phyloP scores from a whole-genome alignment of 2,797 vertebrate genomes.

The Phataginus tetradactyla region DNA sequence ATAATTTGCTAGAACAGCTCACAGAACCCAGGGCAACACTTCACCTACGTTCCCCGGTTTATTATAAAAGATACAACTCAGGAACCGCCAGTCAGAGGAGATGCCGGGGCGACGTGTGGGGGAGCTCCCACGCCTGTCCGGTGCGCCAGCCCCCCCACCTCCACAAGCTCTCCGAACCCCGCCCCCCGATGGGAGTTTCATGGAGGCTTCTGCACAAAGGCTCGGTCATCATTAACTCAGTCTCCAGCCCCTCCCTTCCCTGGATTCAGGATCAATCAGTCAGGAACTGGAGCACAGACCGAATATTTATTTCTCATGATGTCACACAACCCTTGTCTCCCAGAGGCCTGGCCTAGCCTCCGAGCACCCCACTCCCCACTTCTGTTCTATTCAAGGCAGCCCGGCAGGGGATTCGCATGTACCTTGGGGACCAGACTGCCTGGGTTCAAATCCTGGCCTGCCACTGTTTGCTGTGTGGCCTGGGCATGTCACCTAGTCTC shows the following conservation, averaged over 20 bases:
- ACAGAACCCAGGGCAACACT: not conserved
- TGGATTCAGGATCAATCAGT: not conserved
- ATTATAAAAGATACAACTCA: not conserved
- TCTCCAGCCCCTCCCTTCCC: not conserved
- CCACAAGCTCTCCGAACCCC: not conserved
- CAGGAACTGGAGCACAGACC: not conserved
- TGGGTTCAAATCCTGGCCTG: not conserved
- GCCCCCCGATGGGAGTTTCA: not conserved
- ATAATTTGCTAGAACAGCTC: not conserved
- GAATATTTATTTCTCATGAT: fast-evolving
- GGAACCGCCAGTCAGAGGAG: not conserved
- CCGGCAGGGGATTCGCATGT: fast-evolving
- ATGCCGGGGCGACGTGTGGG: not conserved
- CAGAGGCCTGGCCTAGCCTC: fast-evolving
- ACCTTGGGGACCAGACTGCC: not conserved
- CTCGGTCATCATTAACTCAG: fast-evolving
- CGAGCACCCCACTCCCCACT: fast-evolving
- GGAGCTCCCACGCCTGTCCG: not conserved
- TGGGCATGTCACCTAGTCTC: not conserved
- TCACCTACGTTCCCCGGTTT: no score
- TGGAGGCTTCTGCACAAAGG: fast-evolving
- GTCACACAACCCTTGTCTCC: not conserved
- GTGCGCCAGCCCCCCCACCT: fast-evolving
- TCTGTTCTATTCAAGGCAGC: not conserved
- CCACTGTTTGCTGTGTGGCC: not conserved